These are phyloP conservation scores for Catharus bicknelli DNA, from an alignment of 2,113 vertebrate species.

Conservation along the genomic window DNA sequence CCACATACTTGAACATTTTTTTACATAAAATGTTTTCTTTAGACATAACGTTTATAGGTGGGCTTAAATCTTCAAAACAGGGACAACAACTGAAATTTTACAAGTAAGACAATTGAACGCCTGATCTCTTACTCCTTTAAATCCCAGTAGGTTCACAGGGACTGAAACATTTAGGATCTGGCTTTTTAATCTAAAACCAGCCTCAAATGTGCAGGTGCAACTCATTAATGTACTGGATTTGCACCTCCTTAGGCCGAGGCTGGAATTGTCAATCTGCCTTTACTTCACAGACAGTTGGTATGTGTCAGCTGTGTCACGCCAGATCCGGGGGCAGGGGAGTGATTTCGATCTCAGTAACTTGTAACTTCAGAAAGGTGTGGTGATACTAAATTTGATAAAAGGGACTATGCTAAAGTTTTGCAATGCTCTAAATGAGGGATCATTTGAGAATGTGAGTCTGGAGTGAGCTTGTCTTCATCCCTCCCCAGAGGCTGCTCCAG, in stretches of 20 bases:
- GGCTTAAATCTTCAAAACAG: neutral
- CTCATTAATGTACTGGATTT: conserved; percentile 24
- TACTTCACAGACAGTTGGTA: neutral
- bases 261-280: conserved; percentile 30
- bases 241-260: neutral
- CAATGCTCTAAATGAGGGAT: neutral
- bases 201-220: conserved; percentile 37
- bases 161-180: neutral
- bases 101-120: neutral
- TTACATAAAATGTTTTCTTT: neutral
- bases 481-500: neutral
- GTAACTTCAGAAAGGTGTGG: neutral
- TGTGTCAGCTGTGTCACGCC: neutral
- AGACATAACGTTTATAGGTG: neutral
- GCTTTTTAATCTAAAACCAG: conserved; percentile 7
- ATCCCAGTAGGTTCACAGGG: neutral
- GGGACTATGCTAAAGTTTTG: accelerated
- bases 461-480: neutral
- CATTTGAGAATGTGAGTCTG: neutral
- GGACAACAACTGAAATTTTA: neutral
- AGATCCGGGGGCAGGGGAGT: neutral
- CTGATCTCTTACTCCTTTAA: neutral
- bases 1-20: neutral
- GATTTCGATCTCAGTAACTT: neutral
- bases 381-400: neutral